Percentiles rank a stretch among this genome's conserved stretches.
Evolutionary conservation across 2,797 vertebrate species (phyloP).

Genomic region (Semotilus atromaculatus): DNA sequence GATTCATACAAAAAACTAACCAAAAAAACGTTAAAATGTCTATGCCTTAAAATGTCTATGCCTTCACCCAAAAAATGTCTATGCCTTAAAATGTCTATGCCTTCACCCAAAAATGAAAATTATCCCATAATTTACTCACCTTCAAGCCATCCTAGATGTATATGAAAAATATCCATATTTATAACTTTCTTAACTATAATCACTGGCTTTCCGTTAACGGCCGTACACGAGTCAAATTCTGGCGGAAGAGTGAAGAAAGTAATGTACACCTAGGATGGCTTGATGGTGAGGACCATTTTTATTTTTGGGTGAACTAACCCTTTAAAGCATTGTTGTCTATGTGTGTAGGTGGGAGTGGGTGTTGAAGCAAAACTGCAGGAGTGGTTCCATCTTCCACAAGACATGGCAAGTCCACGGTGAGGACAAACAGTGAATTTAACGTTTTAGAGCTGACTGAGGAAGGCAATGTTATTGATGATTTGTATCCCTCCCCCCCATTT

Average conservation of each 20-base stretch:
- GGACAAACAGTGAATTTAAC: not conserved
- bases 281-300: too few species aligned
- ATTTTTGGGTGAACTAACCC: too few species aligned
- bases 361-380: slow-evolving; percentile 93
- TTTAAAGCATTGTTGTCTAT: not conserved
- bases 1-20: too few species aligned
- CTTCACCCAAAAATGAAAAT: not conserved
- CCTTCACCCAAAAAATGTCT: not conserved
- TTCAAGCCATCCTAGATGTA: too few species aligned
- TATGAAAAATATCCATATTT: too few species aligned
- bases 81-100: slow-evolving; percentile 4
- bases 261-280: too few species aligned
- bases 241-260: too few species aligned
- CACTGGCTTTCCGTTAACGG: too few species aligned
- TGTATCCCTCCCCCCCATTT: not conserved
- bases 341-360: slow-evolving; percentile 88
- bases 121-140: too few species aligned
- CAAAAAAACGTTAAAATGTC: not conserved
- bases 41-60: too few species aligned
- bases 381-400: slow-evolving; percentile 94
- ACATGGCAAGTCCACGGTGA: slow-evolving; percentile 92
- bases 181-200: too few species aligned
- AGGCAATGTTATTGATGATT: not conserved
- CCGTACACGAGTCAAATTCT: too few species aligned
- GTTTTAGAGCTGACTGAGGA: not conserved